phyloP scores from a whole-genome alignment of 2,888 invertebrate species.

The Sepioteuthis lessoniana region DNA sequence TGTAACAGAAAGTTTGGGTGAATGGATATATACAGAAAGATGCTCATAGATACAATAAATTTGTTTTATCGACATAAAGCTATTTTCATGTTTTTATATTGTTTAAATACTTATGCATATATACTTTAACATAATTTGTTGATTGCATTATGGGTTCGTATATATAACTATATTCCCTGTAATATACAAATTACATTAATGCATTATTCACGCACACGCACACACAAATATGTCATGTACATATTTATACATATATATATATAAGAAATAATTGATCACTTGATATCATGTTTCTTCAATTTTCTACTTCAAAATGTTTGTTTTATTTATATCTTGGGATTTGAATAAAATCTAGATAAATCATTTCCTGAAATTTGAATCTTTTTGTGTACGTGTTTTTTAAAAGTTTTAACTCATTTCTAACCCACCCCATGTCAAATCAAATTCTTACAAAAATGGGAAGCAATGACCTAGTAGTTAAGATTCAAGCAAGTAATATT shows the following conservation, averaged over 20 bases:
- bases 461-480: too few species aligned
- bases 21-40: too few species aligned
- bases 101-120: neutral
- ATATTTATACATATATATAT: neutral
- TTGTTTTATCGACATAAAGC: too few species aligned
- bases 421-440: neutral
- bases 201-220: neutral
- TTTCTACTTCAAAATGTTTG: neutral
- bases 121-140: neutral
- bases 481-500: too few species aligned
- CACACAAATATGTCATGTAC: neutral
- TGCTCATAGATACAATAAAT: too few species aligned
- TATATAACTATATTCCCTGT: neutral
- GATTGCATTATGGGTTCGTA: neutral
- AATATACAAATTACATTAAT: neutral
- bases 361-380: slow-evolving; percentile 18
- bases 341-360: slow-evolving; percentile 33
- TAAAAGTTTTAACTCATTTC: neutral
- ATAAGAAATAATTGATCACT: neutral
- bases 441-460: neutral
- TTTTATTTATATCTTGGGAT: neutral
- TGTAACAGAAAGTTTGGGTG: too few species aligned
- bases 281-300: neutral
- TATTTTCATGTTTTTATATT: too few species aligned
- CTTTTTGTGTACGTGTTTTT: neutral